Base-by-base conservation (phyloP, 2,113 vertebrate species). In the Malurus melanocephalus region DNA sequence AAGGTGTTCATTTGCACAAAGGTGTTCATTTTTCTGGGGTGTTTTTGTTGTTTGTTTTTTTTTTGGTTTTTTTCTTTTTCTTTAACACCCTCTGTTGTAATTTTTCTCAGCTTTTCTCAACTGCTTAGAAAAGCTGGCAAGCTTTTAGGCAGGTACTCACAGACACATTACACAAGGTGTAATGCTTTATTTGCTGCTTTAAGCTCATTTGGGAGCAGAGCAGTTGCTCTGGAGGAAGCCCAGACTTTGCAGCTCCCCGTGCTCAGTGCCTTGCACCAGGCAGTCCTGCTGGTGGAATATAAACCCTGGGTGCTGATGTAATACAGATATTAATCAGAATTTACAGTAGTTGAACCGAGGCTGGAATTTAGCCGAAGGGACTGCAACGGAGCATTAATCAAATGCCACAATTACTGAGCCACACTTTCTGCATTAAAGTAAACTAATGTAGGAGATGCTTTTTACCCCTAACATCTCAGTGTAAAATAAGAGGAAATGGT, bases 281-380 rank as follows among this genome's bases (percentile, higher is more conserved):
- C 55, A 26, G 11, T 59, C 57, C 71, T 61, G 67, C 76, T 35
- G 1, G 0, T 38, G 76, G 56, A 59, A 22, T 26, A 48, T 8
- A 42, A 88, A 78, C 77, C 21, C 40, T 1, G 6, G 11, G 28
- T 76, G 80, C 87, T 94, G 92, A 87, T 87, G 84, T 43, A 76
- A 82, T 55, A 13, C 71, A 93, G 89, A 76, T 91, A 65, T 74
- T 89, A 86, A 81, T 86, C 66, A 55, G 83, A 84, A 92, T 81
- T 86, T 94, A 80, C 89, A 92, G 80, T 19, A 67, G 53, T 81
- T 65, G 76, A 75, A 38, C 42, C 46, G 76, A 78, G 73, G 49
- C 53, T 88, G 69, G 88, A 86, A 90, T 93, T 90, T 57, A 57
- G 91, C 80, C 1, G 13, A 79, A 84, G 80, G 83, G 80, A 57